Conservation (phyloP, 1,140 invertebrate genomes). For the Saccostrea cuccullata region DNA sequence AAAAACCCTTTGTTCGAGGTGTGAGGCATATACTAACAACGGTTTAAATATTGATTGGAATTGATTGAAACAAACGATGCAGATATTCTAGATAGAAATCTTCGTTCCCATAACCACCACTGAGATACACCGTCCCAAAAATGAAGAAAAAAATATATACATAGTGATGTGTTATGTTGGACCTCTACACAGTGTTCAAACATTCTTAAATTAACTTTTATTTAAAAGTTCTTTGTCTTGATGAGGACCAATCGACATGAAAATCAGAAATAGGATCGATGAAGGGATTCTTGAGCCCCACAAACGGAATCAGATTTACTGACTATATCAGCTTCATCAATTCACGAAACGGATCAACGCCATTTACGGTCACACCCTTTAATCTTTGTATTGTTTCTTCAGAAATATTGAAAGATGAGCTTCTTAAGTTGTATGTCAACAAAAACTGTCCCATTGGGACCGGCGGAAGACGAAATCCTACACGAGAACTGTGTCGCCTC, state of each 20-base stretch:
- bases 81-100: slow-evolving; percentile 8
- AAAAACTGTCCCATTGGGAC: background rate
- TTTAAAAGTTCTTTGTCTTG: background rate
- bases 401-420: background rate
- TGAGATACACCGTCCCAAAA: background rate
- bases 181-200: background rate
- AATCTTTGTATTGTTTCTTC: background rate
- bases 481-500: background rate
- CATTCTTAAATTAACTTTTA: background rate
- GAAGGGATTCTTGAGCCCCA: background rate
- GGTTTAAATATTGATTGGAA: slow-evolving; percentile 29
- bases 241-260: background rate
- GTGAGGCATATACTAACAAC: no score
- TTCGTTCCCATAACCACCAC: slow-evolving; percentile 15
- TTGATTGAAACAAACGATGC: slow-evolving; percentile 24
- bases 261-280: background rate
- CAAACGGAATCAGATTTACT: background rate
- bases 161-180: background rate
- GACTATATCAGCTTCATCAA: background rate
- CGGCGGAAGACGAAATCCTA: background rate
- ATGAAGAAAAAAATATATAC: background rate
- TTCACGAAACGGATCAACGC: background rate
- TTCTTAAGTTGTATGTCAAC: slow-evolving; percentile 17
- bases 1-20: no score
- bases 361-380: no score